phyloP scores from a whole-genome alignment of 2,113 vertebrate species.

The Ploceus nigricollis region DNA sequence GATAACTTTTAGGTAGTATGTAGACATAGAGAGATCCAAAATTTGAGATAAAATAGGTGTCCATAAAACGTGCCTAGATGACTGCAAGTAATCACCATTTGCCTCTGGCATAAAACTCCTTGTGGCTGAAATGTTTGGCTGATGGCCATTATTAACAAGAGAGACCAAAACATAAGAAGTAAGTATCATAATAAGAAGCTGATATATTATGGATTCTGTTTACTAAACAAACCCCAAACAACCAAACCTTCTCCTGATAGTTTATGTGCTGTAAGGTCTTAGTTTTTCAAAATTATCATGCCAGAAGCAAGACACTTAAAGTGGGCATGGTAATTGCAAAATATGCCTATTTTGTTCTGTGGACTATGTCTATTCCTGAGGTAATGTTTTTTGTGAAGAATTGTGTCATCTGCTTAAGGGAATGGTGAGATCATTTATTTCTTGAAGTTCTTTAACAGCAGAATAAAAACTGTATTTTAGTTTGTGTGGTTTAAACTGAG shows the following conservation, averaged over 20 bases:
- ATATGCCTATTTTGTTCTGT: background rate
- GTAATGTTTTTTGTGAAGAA: background rate
- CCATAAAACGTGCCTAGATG: background rate
- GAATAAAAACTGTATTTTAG: slow-evolving; percentile 40
- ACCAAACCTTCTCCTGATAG: background rate
- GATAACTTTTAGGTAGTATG: background rate
- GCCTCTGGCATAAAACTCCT: background rate
- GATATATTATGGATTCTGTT: background rate
- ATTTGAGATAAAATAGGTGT: background rate
- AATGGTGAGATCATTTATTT: slow-evolving; percentile 55
- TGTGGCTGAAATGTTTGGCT: background rate
- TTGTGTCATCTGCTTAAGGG: slow-evolving; percentile 27
- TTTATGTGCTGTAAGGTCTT: background rate
- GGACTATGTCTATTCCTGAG: background rate
- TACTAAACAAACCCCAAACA: background rate
- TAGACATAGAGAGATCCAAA: background rate
- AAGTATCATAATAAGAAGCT: background rate
- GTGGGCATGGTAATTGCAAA: background rate
- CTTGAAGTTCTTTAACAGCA: slow-evolving; percentile 38
- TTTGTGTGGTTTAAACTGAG: background rate
- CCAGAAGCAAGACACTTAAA: background rate
- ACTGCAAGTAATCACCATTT: background rate
- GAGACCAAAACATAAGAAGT: background rate
- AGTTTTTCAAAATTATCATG: background rate
- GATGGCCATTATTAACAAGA: background rate